These are phyloP conservation scores for Perca schrenkii DNA, from an alignment of 2,113 vertebrate genomes.

Conservation along the genomic window DNA sequence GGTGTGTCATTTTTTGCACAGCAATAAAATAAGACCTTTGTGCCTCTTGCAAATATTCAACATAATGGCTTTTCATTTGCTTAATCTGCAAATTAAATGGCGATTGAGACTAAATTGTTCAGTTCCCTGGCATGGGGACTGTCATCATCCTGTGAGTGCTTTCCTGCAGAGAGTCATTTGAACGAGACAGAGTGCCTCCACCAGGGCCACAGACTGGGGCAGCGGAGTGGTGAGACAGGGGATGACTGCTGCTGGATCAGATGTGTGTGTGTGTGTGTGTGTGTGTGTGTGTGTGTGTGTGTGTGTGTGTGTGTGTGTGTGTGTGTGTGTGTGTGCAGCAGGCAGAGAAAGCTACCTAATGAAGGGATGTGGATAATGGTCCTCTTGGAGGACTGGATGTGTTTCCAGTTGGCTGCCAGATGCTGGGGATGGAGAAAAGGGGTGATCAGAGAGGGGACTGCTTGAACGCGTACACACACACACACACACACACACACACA, in stretches of 20 bases:
- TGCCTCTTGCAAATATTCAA: conserved; percentile 89
- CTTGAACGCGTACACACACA: conserved; percentile 42
- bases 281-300: conserved; percentile 66
- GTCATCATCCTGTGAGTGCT: conserved; percentile 97
- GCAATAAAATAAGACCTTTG: conserved; percentile 95
- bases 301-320: conserved; percentile 67
- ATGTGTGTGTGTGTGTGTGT: conserved; percentile 59
- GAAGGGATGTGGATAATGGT: conserved; percentile 99
- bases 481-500: conserved; percentile 20
- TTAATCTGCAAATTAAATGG: conserved; percentile 99
- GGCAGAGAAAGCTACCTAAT: conserved; percentile 94
- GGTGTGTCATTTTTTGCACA: conserved; percentile 89
- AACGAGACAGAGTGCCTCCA: conserved; percentile 95
- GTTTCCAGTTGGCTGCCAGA: conserved; percentile 99
- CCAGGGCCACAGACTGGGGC: conserved; percentile 94
- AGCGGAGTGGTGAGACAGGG: conserved; percentile 89
- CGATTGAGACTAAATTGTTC: conserved; percentile 90
- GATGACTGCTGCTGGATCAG: conserved; percentile 65
- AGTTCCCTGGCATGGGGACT: conserved; percentile 89
- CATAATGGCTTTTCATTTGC: conserved; percentile 98
- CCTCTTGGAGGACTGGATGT: conserved; percentile 97
- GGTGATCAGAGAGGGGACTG: conserved; percentile 91
- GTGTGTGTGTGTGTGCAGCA: conserved; percentile 58
- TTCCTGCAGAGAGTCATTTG: conserved; percentile 99
- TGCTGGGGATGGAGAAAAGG: conserved; percentile 92